These are phyloP conservation scores for Marmota flaviventris DNA, from an alignment of 2,113 vertebrate species.

Conservation along the genomic window DNA sequence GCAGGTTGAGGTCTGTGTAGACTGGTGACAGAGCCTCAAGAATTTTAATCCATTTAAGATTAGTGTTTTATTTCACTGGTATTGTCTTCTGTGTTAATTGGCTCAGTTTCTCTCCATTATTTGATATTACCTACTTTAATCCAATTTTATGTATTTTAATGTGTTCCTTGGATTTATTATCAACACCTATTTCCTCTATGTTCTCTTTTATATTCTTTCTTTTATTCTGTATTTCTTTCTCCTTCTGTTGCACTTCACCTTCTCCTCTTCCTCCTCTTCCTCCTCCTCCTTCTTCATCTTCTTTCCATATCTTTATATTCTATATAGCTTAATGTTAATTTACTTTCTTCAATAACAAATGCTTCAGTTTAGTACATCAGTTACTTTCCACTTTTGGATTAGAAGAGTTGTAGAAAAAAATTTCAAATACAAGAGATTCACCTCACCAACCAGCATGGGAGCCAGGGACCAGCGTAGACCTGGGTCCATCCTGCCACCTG, in stretches of 20 bases:
- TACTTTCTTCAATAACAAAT: background rate
- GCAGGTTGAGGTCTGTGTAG: too few relatives aligned
- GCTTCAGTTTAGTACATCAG: background rate
- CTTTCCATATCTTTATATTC: background rate
- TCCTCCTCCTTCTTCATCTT: background rate
- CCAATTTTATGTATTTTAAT: background rate
- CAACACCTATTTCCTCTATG: background rate
- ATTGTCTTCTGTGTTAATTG: background rate
- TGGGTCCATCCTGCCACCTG: too few relatives aligned
- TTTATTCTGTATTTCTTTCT: background rate
- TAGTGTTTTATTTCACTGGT: background rate
- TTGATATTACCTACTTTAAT: background rate
- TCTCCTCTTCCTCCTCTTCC: too few relatives aligned
- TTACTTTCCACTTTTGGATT: background rate
- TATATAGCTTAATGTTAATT: background rate
- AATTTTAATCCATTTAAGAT: too few relatives aligned
- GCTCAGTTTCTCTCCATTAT: background rate
- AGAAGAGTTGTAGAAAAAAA: background rate
- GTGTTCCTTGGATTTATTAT: background rate
- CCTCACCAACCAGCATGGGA: too few relatives aligned
- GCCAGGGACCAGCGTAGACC: too few relatives aligned
- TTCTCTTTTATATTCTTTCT: background rate
- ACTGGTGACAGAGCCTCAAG: too few relatives aligned
- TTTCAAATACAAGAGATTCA: too few relatives aligned
- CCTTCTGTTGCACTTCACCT: too few relatives aligned